A percentile compares a stretch with the other conserved stretches of the same genome.
Conservation (phyloP, 2,797 vertebrate genomes). For the Sylvilagus floridanus region DNA sequence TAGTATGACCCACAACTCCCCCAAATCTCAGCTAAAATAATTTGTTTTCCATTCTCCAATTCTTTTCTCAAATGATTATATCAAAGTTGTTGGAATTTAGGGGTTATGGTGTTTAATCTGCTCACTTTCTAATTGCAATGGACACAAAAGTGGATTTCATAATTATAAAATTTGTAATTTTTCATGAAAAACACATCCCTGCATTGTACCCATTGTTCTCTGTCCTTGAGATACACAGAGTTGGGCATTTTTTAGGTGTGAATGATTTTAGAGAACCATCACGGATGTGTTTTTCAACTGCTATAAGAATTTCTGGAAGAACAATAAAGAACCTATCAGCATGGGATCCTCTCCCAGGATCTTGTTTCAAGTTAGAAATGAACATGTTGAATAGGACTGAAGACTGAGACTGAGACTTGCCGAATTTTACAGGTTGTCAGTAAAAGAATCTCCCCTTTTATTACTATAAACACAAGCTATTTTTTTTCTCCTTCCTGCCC, state of each 20-base stretch:
- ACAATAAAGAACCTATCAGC: neutral
- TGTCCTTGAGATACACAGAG: neutral
- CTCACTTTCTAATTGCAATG: slow-evolving; percentile 34
- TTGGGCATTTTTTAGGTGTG: slow-evolving; percentile 5
- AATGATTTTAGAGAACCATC: slow-evolving; percentile 39
- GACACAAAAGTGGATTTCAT: neutral
- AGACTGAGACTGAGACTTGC: neutral
- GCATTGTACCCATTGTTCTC: neutral
- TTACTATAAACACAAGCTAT: slow-evolving; percentile 47
- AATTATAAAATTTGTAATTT: slow-evolving; percentile 26
- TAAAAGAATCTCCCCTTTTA: slow-evolving; percentile 65
- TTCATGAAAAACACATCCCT: slow-evolving; percentile 20
- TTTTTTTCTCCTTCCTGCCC: neutral
- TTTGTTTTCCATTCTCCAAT: neutral
- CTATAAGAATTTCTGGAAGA: neutral
- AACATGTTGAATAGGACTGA: slow-evolving; percentile 5
- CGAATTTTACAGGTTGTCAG: slow-evolving; percentile 39
- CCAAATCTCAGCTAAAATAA: slow-evolving; percentile 20
- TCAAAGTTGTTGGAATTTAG: slow-evolving; percentile 39
- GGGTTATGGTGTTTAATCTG: neutral
- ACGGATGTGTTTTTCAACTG: neutral
- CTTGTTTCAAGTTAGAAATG: slow-evolving; percentile 13
- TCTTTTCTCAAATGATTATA: neutral
- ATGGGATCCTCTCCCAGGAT: neutral
- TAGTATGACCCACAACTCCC: neutral